Evolutionary conservation across 1,140 invertebrate species (phyloP), one percentile per base, ranked within the genome.

Genomic region (Zaprionus africanus): DNA sequence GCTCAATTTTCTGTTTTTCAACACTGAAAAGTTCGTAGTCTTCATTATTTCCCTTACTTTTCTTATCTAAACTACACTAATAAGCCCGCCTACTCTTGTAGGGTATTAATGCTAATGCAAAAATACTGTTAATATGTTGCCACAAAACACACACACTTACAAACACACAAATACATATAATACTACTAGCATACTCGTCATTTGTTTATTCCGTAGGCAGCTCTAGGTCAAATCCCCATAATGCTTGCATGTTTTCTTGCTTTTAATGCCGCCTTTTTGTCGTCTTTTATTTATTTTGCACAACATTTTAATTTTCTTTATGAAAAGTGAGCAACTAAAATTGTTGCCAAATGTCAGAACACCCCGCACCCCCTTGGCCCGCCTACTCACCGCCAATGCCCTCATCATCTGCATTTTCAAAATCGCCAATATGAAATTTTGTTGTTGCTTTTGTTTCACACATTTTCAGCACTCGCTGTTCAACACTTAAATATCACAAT

Each of bases 351-450:
- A 60, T 63, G 26, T 13, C 54, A 43, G 17, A 43, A 43, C 6
- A 78, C 75, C 66, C 67, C 68, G 46, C 22, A 58, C 22, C 22
- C 22, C n/a, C n/a, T n/a, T n/a, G n/a, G 22, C 22, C 1, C 9
- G 6, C 22, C 22, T 28, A 69, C 84, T 87, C 58, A 87, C 84
- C 84, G 78, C 84, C 84, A 81, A 88, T 90, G 58, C 84, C 84
- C 62, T 88, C 84, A 54, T 88, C 84, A 28, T 87, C 80, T 11
- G 31, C 56, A 34, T 68, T 66, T 49, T 81, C 80, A 51, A 60
- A 86, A 61, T 86, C 77, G 36, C 68, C 68, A 34, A 22, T 73
- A 28, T 17, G 61, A 38, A 76, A 62, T 9, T 61, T 60, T 49
- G 49, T 46, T 36, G 36, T n/a, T 19, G 24, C n/a, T 22, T 9